These are phyloP conservation scores for Chaetodon trifascialis DNA, from an alignment of 2,113 vertebrate species.

Conservation along the genomic window DNA sequence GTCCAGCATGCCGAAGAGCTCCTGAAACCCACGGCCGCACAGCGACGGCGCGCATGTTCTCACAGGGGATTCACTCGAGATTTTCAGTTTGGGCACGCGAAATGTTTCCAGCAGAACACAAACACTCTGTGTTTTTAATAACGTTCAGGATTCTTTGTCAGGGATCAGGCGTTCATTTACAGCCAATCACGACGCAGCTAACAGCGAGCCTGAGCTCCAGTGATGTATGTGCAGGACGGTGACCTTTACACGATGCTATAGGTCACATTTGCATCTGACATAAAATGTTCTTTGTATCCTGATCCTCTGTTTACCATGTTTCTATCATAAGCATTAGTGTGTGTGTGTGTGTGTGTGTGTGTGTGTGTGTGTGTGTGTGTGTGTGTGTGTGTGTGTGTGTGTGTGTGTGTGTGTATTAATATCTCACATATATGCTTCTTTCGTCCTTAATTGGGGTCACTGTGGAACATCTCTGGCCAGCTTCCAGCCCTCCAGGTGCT, in stretches of 20 bases:
- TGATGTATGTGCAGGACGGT: not conserved
- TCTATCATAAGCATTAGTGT: not conserved
- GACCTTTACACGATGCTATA: conserved; percentile 21
- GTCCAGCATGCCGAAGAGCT: not conserved
- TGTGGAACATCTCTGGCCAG: not conserved
- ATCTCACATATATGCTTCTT: not conserved
- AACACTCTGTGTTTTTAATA: too few relatives aligned
- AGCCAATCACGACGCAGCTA: not conserved
- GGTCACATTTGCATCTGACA: conserved; percentile 29
- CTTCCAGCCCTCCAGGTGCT: conserved; percentile 35
- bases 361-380: too few relatives aligned
- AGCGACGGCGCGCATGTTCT: not conserved
- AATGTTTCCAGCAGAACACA: not conserved
- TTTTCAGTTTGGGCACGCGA: not conserved
- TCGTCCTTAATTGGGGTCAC: conserved; percentile 21
- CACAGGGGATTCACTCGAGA: not conserved
- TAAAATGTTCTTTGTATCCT: not conserved
- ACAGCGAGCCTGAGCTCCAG: too few relatives aligned
- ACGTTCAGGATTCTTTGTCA: not conserved
- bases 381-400: too few relatives aligned
- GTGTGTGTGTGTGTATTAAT: not conserved
- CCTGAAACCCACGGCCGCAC: not conserved
- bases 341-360: not conserved
- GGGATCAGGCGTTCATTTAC: not conserved
- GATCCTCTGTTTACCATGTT: not conserved